Percentiles rank a stretch among this genome's conserved stretches.
phyloP scores from a whole-genome alignment of 2,113 vertebrate species.

The Ptyas mucosa region DNA sequence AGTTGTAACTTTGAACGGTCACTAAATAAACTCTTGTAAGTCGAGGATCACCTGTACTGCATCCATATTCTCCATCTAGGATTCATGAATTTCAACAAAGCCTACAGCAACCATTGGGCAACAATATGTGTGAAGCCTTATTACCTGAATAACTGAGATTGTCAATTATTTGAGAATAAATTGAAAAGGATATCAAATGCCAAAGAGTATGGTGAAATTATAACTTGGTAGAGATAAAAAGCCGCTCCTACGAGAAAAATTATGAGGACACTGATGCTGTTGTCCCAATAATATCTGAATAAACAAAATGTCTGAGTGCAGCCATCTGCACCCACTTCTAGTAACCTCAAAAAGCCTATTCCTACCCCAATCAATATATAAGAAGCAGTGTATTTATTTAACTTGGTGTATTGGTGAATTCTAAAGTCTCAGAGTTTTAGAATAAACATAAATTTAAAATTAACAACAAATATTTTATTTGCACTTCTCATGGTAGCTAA shows the following conservation, averaged over 20 bases:
- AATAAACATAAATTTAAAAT: background rate
- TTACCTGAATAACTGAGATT: background rate
- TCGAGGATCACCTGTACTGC: background rate
- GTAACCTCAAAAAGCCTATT: background rate
- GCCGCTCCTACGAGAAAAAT: background rate
- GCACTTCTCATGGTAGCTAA: background rate
- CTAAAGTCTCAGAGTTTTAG: background rate
- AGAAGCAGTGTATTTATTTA: background rate
- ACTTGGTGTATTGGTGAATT: background rate
- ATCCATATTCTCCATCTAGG: background rate
- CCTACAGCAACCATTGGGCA: background rate
- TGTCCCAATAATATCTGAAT: background rate
- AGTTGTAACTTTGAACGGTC: no score
- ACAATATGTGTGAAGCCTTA: background rate
- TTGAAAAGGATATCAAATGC: background rate
- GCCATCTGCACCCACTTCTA: background rate
- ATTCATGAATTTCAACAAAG: background rate
- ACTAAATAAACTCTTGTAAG: no score
- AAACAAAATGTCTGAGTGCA: background rate
- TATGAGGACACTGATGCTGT: background rate
- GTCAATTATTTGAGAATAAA: background rate
- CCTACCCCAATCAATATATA: background rate
- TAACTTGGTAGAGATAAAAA: background rate
- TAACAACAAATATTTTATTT: background rate
- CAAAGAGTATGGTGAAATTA: background rate